Evolutionary conservation across 2,797 vertebrate genomes (phyloP).

Genomic region (Cirrhinus mrigala): DNA sequence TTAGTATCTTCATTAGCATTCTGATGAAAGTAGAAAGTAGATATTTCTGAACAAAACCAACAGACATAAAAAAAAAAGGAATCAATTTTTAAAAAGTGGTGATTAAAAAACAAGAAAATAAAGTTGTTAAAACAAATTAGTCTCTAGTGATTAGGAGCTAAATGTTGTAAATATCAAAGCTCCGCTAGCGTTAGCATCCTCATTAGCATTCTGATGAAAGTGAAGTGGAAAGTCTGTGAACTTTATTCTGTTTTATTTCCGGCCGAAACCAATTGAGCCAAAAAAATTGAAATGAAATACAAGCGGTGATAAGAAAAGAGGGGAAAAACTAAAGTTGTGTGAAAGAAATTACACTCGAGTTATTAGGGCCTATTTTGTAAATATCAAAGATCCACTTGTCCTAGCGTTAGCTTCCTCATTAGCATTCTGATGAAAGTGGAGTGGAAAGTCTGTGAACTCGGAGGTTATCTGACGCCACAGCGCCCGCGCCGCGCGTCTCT

Average conservation of each 20-base stretch:
- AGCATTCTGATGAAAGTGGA: slow-evolving; percentile 99
- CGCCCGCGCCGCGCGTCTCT: slow-evolving; percentile 78
- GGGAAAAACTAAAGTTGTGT: slow-evolving; percentile 87
- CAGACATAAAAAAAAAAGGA: not conserved
- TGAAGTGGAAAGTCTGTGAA: slow-evolving; percentile 85
- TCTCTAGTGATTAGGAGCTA: slow-evolving; percentile 91
- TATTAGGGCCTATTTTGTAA: slow-evolving; percentile 99
- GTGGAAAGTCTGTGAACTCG: slow-evolving; percentile 94
- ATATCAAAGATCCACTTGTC: slow-evolving; percentile 86
- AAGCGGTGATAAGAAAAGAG: slow-evolving; percentile 3
- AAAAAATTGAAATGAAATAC: not conserved
- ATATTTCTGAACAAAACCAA: not conserved
- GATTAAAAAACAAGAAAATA: slow-evolving; percentile 60
- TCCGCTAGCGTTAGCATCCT: not conserved
- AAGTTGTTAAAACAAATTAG: slow-evolving; percentile 96
- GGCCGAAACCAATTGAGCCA: not conserved
- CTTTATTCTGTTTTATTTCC: not conserved
- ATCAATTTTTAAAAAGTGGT: not conserved
- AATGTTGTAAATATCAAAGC: slow-evolving; percentile 93
- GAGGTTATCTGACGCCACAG: slow-evolving; percentile 98
- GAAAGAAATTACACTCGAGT: slow-evolving; percentile 93
- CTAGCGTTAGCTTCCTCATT: slow-evolving; percentile 92
- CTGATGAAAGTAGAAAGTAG: not conserved
- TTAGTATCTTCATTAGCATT: not conserved
- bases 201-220: slow-evolving; percentile 10